These are phyloP conservation scores for Camponotus pennsylvanicus DNA, from an alignment of 1,140 invertebrate species.

Conservation along the genomic window DNA sequence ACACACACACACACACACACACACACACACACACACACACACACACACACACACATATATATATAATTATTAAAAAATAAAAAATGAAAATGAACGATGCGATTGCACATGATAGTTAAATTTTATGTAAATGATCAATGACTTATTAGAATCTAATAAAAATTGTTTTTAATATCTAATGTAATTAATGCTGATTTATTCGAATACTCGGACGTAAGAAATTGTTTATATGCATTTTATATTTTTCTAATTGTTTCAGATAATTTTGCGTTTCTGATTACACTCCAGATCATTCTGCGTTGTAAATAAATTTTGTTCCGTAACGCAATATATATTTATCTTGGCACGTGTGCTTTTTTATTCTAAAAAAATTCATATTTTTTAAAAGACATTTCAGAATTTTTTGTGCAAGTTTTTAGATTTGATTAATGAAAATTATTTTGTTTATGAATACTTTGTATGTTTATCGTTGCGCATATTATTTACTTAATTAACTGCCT, in stretches of 20 bases:
- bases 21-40: no score
- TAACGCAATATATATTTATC: not conserved
- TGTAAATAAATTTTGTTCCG: not conserved
- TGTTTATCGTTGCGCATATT: not conserved
- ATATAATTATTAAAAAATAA: not conserved
- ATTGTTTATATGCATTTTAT: not conserved
- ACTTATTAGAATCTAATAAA: slow-evolving; percentile 14
- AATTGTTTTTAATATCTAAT: slow-evolving; percentile 1
- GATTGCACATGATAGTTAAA: slow-evolving; percentile 26
- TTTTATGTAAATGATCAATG: slow-evolving; percentile 9
- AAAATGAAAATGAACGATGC: not conserved
- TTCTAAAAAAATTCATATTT: not conserved
- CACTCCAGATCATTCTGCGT: not conserved
- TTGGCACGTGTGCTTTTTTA: no score
- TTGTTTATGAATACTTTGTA: not conserved
- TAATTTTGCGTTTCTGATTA: not conserved
- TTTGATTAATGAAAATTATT: not conserved
- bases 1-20: no score
- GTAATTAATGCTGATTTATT: slow-evolving; percentile 34
- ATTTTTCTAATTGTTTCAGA: not conserved
- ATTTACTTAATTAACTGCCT: not conserved
- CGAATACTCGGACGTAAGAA: no score
- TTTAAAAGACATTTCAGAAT: not conserved
- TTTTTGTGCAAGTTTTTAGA: not conserved
- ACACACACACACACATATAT: no score